Base-by-base conservation (phyloP, 2,888 invertebrate genomes). In the Deladenus siricidicola region DNA sequence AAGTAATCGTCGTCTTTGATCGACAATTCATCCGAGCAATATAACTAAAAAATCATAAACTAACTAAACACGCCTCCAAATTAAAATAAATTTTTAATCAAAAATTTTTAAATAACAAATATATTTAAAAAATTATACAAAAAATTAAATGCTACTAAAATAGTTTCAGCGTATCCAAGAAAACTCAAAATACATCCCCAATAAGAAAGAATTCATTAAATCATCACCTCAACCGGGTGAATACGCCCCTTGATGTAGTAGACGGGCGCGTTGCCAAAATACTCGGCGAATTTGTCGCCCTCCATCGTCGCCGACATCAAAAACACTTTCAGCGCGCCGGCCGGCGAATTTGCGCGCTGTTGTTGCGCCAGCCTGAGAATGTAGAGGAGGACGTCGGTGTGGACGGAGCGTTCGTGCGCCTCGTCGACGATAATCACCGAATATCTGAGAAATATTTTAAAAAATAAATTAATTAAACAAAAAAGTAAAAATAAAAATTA, bases 271-370 rank as follows among this genome's bases (percentile, higher is more conserved):
- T 87, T 85, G 74, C 88, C 85, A 80, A 92, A 96, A 80, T 92
- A 98, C 65, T 85, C 84, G 39, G 88, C 86, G 80, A 96, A 93
- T 75, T 89, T 86, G 76, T 89, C 87, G 0, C 92, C 91, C 80
- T 96, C 90, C 77, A 94, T 86, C 0, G 96, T 96, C 0, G 96
- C 96, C 0, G 96, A 98, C 0, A 93, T 89, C 26, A 98, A 85
- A 1, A 98, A 86, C 0, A 98, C 78, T 71, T 88, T 86, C 6
- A 78, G 61, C 2, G 70, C 66, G 1, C 19, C 17, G 4, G 43
- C 52, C 6, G 55, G 28, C 0, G 24, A 30, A 4, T 44, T 34
- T 3, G 54, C 48, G 34, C 71, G 56, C 39, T 69, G 64, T n/a
- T 58, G 62, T 56, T 73, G 73, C 34, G 66, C 65, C 28, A 65